Base-by-base conservation (phyloP, 2,113 vertebrate genomes). In the Percina caprodes region DNA sequence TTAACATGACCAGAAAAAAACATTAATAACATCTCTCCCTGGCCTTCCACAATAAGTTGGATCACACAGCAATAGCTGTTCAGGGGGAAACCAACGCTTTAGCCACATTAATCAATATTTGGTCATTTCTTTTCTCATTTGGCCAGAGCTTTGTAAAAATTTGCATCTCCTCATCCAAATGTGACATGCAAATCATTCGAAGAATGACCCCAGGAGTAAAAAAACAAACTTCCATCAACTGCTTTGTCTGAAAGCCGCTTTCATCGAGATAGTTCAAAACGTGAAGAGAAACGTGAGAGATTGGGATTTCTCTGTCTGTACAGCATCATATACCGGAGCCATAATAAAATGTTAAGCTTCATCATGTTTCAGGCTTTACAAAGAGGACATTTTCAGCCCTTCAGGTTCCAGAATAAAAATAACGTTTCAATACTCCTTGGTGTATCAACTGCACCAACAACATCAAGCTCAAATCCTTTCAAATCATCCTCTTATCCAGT, bases 131-230 rank as follows among this genome's bases (percentile, higher is more conserved):
- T 74, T 21, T 48, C 13, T 30, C 18, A 42, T 69, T 69, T 24
- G 12, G 7, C 1, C 33, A 48, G 8, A 71, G 33, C 26, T 75
- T 86, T 66, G 21, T 30, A 11, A 0, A 56, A 70, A 82, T 90
- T 89, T 92, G 86, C 87, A 91, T 90, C 84, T 69, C 49, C 13
- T 33, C 51, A 69, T 71, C 60, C 24, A 60, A 46, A 1, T 69
- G 63, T 35, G 23, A 69, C 60, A 91, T 91, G 90, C 86, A 92
- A 92, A 92, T 86, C 26, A 26, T 56, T 10, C 11, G 19, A 0
- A 66, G 59, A 80, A 83, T 74, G 61, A 42, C 54, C 21, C 1
- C 15, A 13, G 46, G 49, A 67, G 69, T 46, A 46, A 75, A 82
- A n/a, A 59, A 6, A 49, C 0, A 82, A 61, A 24, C 66, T 30